Evolutionary conservation across 2,113 vertebrate genomes (phyloP).

Genomic region (Gavia stellata): DNA sequence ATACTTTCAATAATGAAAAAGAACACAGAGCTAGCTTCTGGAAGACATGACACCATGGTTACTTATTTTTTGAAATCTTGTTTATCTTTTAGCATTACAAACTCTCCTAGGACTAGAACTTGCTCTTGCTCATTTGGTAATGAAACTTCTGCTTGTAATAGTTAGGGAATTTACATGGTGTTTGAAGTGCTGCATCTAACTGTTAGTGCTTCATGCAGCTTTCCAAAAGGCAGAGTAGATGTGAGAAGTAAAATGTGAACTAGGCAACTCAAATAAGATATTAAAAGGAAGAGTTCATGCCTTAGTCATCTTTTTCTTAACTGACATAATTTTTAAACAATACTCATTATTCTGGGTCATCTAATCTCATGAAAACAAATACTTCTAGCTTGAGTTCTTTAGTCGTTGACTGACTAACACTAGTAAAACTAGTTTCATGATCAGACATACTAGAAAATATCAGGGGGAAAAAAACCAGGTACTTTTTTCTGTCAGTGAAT

Average conservation of each 20-base stretch:
- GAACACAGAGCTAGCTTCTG: background rate
- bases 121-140: background rate
- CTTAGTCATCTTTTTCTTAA: background rate
- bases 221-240: background rate
- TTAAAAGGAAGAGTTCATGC: background rate
- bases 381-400: background rate
- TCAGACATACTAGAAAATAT: background rate
- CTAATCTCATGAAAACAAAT: background rate
- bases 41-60: background rate
- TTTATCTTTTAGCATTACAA: background rate
- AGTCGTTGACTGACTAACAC: background rate
- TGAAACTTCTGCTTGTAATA: background rate
- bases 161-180: background rate
- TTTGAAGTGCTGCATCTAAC: background rate
- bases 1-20: background rate
- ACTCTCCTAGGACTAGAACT: background rate
- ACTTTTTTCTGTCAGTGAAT: constrained; percentile 23
- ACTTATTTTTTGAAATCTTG: background rate
- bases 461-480: background rate
- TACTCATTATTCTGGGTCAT: background rate
- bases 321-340: background rate
- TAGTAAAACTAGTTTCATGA: background rate
- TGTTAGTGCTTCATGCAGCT: background rate
- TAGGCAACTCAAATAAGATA: background rate
- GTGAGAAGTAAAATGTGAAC: background rate